Percentiles rank a stretch among this genome's conserved stretches.
Conservation (phyloP, 1,140 invertebrate genomes). For the Ceratosolen solmsi region DNA sequence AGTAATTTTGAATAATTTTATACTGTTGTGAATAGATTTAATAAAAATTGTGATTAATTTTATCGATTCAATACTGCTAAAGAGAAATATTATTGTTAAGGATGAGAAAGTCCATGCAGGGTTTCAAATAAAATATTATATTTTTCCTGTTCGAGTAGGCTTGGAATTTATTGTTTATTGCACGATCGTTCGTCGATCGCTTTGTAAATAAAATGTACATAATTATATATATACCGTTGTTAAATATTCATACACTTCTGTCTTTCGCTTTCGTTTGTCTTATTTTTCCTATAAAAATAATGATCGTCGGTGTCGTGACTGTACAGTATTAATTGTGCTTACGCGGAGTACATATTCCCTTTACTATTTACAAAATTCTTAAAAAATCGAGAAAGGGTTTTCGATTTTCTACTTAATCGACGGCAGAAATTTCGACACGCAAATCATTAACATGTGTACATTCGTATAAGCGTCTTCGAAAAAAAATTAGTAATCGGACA, state of each 20-base stretch:
- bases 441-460: slow-evolving; percentile 28
- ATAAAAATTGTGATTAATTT: no score
- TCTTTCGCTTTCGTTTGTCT: slow-evolving; percentile 45
- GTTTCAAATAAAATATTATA: slow-evolving; percentile 21
- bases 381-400: slow-evolving; percentile 23
- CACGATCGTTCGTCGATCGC: slow-evolving; percentile 26
- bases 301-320: slow-evolving; percentile 47
- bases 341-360: slow-evolving; percentile 36
- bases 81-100: neutral
- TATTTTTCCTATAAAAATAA: slow-evolving; percentile 50
- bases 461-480: slow-evolving; percentile 32
- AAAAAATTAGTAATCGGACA: slow-evolving; percentile 35
- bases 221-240: slow-evolving; percentile 44
- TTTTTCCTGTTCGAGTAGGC: slow-evolving; percentile 38
- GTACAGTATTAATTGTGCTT: slow-evolving; percentile 50
- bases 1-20: no score
- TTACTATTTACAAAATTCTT: slow-evolving; percentile 42
- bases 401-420: slow-evolving; percentile 38
- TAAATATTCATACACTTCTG: slow-evolving; percentile 47
- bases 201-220: slow-evolving; percentile 50
- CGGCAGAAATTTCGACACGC: slow-evolving; percentile 41
- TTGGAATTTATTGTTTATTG: slow-evolving; percentile 50
- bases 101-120: neutral
- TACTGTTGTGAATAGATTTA: no score
- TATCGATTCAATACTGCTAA: no score